Evolutionary conservation across 2,113 vertebrate genomes (phyloP).

Genomic region (Osmerus mordax): DNA sequence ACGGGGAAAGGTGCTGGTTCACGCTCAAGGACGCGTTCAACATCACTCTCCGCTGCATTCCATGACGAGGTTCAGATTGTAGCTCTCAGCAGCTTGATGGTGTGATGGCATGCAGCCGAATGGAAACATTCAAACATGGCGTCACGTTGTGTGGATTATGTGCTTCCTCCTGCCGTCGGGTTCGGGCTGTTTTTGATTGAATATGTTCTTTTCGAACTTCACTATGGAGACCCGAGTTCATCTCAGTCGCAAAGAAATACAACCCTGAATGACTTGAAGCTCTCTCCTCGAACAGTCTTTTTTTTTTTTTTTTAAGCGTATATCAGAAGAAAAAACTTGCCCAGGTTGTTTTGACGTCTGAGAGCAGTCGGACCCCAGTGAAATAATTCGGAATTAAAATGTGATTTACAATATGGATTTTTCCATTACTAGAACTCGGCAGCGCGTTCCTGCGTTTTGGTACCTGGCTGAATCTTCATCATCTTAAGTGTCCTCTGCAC

Average conservation of each 20-base stretch:
- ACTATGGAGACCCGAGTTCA: constrained; percentile 23
- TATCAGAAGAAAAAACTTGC: constrained; percentile 3
- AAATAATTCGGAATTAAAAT: constrained; percentile 16
- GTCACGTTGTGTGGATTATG: constrained; percentile 7
- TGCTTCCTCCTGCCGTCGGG: constrained; percentile 23
- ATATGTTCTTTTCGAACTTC: constrained; percentile 28
- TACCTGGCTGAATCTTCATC: constrained; percentile 6
- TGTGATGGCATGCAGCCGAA: no score
- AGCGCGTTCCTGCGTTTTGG: constrained; percentile 1
- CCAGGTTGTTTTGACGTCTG: constrained; percentile 15
- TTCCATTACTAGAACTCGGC: background rate
- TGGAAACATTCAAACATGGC: background rate
- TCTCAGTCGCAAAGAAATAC: constrained; percentile 7
- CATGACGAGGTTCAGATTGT: no score
- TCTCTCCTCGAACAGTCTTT: background rate
- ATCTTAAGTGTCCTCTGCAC: constrained; percentile 8
- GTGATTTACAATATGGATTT: constrained; percentile 26
- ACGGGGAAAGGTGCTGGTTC: no score
- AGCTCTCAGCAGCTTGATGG: no score
- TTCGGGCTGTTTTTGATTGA: constrained; percentile 5
- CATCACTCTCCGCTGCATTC: no score
- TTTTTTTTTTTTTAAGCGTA: constrained; percentile 22
- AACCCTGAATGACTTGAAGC: constrained; percentile 16
- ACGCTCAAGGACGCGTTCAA: no score
- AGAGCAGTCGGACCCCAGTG: background rate